Base-by-base conservation (phyloP, 2,113 vertebrate genomes). In the Sander lucioperca region DNA sequence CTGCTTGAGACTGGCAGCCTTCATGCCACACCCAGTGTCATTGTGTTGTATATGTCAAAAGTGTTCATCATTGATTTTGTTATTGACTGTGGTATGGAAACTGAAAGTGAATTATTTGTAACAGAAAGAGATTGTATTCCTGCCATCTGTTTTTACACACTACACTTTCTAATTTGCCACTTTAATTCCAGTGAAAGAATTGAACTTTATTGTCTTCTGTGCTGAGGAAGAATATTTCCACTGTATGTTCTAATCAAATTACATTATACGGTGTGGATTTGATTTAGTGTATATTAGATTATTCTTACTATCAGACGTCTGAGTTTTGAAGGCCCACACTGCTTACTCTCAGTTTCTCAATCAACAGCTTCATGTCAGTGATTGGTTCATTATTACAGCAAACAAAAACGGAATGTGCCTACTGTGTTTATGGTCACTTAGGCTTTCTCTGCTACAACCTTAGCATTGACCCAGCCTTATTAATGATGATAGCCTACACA, bases 1-100 rank as follows among this genome's bases (percentile, higher is more conserved):
- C 19, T 23, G 58, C 66, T 64, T 16, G 39, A 72, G 54, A 76
- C 74, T 11, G 53, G 15, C 54, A 54, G 68, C 21, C 43, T 23
- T 70, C 12, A 30, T 84, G 87, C 87, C 86, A 79, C 90, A 80
- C 87, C 88, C 91, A 75, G 69, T 77, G 68, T 68, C 62, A 72
- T 3, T 79, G 57, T 65, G 30, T 53, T 21, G 21, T n/a, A 13
- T n/a, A 15, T n/a, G 16, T 56, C 43, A 14, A 18, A 18, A 45
- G 53, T 47, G 59, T 78, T 36, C 19, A 57, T 43, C 54, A 61
- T 63, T 45, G 25, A 51, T 51, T 65, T 59, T 53, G 16, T 45
- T 69, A 8, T 14, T 43, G 9, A n/a, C 8, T 12, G 21, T 27
- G 16, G 4, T 50, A 23, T 51, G 6, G 15, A 58, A 56, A 21